Percentiles rank a stretch among this genome's conserved stretches.
phyloP scores from a whole-genome alignment of 2,888 invertebrate species.

The Eupithecia centaureata region DNA sequence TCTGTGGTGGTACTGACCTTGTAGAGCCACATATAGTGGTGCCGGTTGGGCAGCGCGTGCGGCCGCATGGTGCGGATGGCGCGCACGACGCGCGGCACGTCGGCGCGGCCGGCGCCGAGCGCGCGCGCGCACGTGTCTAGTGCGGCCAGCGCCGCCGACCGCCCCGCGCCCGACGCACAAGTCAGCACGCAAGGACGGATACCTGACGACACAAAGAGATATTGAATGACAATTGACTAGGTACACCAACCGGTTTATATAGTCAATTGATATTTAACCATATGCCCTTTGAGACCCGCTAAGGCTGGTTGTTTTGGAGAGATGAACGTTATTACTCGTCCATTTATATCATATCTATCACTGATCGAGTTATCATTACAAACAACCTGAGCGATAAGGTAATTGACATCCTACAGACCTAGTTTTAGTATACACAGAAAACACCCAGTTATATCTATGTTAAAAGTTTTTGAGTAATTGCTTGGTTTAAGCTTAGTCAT shows the following conservation, averaged over 20 bases:
- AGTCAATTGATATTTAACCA: no score
- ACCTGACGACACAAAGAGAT: slow-evolving; percentile 55
- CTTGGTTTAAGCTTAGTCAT: no score
- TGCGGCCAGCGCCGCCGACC: slow-evolving; percentile 93
- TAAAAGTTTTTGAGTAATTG: no score
- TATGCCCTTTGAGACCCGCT: not conserved
- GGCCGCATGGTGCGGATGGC: slow-evolving; percentile 93
- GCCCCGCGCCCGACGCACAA: slow-evolving; percentile 95
- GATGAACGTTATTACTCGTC: not conserved
- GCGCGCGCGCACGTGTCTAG: slow-evolving; percentile 94
- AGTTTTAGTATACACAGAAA: no score
- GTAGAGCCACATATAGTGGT: slow-evolving; percentile 96
- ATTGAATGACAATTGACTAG: not conserved
- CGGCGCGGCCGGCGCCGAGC: slow-evolving; percentile 87
- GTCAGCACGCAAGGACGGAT: slow-evolving; percentile 90
- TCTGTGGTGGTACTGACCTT: slow-evolving; percentile 84
- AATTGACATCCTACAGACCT: not conserved
- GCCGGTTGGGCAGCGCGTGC: slow-evolving; percentile 94
- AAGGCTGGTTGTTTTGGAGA: not conserved
- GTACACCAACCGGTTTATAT: no score
- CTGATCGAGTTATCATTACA: not conserved
- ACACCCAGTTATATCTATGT: no score
- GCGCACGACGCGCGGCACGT: slow-evolving; percentile 94
- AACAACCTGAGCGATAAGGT: not conserved
- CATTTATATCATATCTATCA: no score